A percentile compares a stretch with the other conserved stretches of the same genome.
phyloP scores from a whole-genome alignment of 2,888 invertebrate genomes.

The Leucophora obtusa region DNA sequence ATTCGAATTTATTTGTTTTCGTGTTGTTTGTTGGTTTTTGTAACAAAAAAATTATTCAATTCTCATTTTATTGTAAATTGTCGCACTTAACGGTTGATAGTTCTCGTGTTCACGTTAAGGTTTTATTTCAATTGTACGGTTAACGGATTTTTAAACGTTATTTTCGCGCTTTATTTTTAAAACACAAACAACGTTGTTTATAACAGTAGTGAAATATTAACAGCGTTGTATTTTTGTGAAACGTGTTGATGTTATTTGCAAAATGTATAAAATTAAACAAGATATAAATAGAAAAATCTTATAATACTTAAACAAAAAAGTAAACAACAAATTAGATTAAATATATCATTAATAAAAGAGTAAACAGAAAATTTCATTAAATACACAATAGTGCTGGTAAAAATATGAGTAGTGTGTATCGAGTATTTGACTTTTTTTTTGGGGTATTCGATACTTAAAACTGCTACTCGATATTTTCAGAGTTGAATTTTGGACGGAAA shows the following conservation, averaged over 20 bases:
- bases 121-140: slow-evolving; percentile 19
- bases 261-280: no score
- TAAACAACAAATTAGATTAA: no score
- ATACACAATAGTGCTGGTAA: no score
- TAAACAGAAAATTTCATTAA: no score
- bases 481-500: no score
- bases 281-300: no score
- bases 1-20: slow-evolving; percentile 44
- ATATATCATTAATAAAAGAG: no score
- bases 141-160: neutral
- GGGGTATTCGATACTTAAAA: no score
- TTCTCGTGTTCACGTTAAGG: slow-evolving; percentile 39
- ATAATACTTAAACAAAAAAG: no score
- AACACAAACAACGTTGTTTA: neutral
- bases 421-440: no score
- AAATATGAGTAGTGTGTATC: no score
- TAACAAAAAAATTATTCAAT: slow-evolving; percentile 43
- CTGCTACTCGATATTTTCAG: no score
- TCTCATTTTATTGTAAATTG: slow-evolving; percentile 64
- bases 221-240: neutral
- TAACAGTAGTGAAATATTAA: neutral
- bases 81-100: slow-evolving; percentile 59
- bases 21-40: slow-evolving; percentile 30
- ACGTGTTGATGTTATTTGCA: neutral
- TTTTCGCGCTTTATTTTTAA: neutral